Base-by-base conservation (phyloP, 2,797 vertebrate species). In the Gouania willdenowi region DNA sequence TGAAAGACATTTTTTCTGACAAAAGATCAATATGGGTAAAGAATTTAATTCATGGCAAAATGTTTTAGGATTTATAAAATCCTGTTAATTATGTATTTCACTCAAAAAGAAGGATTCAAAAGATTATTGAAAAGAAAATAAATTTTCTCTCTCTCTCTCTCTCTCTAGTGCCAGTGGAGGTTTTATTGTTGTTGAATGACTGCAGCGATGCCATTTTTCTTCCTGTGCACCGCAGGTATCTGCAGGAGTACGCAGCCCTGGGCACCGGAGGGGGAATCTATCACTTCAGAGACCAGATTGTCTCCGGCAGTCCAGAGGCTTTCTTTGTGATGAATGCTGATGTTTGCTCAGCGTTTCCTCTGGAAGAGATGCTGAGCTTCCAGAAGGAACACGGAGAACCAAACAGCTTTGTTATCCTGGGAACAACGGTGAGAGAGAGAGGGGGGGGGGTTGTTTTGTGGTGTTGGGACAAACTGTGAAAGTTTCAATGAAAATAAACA, bases 271-370 rank as follows among this genome's bases (percentile, higher is more conserved):
- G 97, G 22, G 97, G 97, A 56, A 93, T 99, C 69, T 99, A 98
- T 68, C 97, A 99, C 71, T 99, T 99, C 84, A 87, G 97, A 79
- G 97, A 99, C 85, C 97, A 99, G 90, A 99, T 99, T 74, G 88
- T 99, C 41, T 91, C 93, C 0, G 97, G 95, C 9, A 79, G 82
- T 49, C 90, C 97, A 0, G 92, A 96, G 56, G 91, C 92, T 13
- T 90, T 90, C 71, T 98, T 98, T 57, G 89, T 98, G 45, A 84
- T 98, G 81, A 98, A 98, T 4, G 94, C 95, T 0, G 97, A 99
- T 0, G 95, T 99, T 46, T 99, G 94, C 73, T 94, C 94, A 0
- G 94, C 93, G 47, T 99, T 99, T 68, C 95, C 97, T 3, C 89
- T 99, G 28, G 40, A 55, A 1, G 90, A 95, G 69, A 98, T 99